Evolutionary conservation across 2,797 vertebrate genomes (phyloP).

Genomic region (Manis pentadactyla): DNA sequence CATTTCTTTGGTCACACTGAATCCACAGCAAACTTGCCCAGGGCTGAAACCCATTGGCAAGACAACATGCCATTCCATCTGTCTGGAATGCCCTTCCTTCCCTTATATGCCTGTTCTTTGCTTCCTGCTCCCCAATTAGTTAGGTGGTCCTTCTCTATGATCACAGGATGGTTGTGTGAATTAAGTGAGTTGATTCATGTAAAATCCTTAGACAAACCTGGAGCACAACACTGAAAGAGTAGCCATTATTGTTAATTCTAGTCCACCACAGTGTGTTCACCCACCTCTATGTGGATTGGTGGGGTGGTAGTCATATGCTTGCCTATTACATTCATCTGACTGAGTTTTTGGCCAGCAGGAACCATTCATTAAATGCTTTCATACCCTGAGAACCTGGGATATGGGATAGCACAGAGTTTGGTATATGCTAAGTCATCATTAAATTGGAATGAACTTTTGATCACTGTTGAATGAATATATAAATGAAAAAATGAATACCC

Average conservation of each 20-base stretch:
- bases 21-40: no score
- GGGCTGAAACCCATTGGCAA: no score
- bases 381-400: not conserved
- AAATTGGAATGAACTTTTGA: not conserved
- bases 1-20: no score
- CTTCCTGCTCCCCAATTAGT: not conserved
- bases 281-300: fast-evolving
- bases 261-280: not conserved
- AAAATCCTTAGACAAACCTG: not conserved
- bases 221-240: not conserved
- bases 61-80: not conserved
- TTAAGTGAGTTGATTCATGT: not conserved
- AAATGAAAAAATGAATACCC: not conserved
- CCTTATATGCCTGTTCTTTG: not conserved
- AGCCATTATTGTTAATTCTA: not conserved
- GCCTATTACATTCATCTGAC: not conserved
- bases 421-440: not conserved
- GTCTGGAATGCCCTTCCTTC: not conserved
- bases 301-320: not conserved
- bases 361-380: not conserved
- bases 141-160: not conserved
- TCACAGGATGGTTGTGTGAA: not conserved
- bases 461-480: not conserved
- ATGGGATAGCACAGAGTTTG: not conserved
- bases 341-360: not conserved